phyloP scores from a whole-genome alignment of 2,797 vertebrate species.

The Danio tinwini region DNA sequence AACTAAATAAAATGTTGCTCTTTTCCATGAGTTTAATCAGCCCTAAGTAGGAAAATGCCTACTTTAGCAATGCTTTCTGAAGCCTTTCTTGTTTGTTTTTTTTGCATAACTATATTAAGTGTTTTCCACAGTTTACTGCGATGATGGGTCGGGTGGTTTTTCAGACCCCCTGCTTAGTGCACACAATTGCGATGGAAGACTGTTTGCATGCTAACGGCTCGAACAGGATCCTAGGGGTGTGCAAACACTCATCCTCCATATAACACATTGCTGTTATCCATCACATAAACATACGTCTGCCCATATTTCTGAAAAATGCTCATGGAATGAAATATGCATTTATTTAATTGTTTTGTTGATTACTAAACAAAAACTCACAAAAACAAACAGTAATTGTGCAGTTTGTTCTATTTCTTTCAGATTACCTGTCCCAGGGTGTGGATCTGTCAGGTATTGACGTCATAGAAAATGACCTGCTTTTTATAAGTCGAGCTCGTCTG shows the following conservation, averaged over 20 bases:
- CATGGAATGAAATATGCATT: background rate
- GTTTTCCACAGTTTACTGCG: conserved; percentile 8
- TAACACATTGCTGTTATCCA: background rate
- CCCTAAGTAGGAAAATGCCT: conserved; percentile 1
- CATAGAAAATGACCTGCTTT: conserved; percentile 94
- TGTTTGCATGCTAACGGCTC: background rate
- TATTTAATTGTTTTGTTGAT: background rate
- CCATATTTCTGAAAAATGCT: background rate
- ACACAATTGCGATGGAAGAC: background rate
- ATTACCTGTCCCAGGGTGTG: conserved; percentile 96
- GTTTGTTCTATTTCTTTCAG: conserved; percentile 68
- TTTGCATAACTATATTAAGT: background rate
- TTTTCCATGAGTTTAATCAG: background rate
- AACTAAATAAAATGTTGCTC: background rate
- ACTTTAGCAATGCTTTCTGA: background rate
- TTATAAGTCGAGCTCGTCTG: conserved; percentile 93
- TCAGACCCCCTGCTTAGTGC: conserved; percentile 9
- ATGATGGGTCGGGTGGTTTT: background rate
- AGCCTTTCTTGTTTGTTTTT: background rate
- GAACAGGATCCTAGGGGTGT: conserved; percentile 4
- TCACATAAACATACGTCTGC: background rate
- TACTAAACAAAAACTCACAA: background rate
- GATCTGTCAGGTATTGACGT: conserved; percentile 96
- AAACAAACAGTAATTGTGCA: background rate
- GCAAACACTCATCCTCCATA: background rate